Evolutionary conservation across 2,888 invertebrate genomes (phyloP).

Genomic region (Metellina segmentata): DNA sequence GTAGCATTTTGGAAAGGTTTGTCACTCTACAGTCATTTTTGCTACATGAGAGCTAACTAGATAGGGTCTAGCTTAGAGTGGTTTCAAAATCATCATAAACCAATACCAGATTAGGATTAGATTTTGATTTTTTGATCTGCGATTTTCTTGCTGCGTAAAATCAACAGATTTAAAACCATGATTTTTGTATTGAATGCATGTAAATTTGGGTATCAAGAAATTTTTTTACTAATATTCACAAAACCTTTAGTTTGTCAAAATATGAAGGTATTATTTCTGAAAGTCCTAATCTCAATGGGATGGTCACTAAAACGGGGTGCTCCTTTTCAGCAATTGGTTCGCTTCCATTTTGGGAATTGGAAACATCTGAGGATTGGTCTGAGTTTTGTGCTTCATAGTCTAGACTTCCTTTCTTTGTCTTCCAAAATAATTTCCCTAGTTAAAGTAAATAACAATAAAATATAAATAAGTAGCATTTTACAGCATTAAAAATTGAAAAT

Average conservation of each 20-base stretch:
- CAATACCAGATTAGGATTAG: too few species aligned
- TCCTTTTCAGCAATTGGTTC: not conserved
- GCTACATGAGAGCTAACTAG: too few species aligned
- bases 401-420: not conserved
- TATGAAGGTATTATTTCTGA: slow-evolving; percentile 97
- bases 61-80: too few species aligned
- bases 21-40: too few species aligned
- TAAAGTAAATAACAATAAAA: not conserved
- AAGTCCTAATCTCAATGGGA: slow-evolving; percentile 94
- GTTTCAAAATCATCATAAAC: too few species aligned
- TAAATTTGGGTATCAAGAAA: too few species aligned
- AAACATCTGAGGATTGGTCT: not conserved
- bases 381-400: not conserved
- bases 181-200: too few species aligned
- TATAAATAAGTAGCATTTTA: not conserved
- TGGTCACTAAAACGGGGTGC: slow-evolving; percentile 90
- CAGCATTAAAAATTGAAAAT: not conserved
- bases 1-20: too few species aligned
- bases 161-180: too few species aligned
- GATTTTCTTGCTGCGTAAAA: too few species aligned
- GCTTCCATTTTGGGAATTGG: not conserved
- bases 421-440: slow-evolving; percentile 38
- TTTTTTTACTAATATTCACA: not conserved
- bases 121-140: too few species aligned
- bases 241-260: slow-evolving; percentile 91